Conservation (phyloP, 2,113 vertebrate genomes). For the Sialia sialis region DNA sequence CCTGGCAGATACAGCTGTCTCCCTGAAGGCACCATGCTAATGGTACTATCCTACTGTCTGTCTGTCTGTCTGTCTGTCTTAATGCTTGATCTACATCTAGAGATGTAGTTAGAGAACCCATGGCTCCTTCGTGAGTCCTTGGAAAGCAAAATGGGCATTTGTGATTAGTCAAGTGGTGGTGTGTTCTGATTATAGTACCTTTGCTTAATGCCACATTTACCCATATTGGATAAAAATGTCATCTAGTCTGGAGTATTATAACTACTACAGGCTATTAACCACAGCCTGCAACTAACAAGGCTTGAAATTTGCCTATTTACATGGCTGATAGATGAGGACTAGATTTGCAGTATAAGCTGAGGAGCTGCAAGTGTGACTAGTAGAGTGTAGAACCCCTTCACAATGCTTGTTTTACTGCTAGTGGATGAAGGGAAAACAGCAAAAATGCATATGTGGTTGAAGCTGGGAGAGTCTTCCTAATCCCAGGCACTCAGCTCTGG, state of each 20-base stretch:
- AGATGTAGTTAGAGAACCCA: not conserved
- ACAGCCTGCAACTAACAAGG: not conserved
- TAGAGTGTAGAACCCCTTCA: not conserved
- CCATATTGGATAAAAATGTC: not conserved
- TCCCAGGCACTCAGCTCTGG: not conserved
- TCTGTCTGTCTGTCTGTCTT: not conserved
- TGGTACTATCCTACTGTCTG: not conserved
- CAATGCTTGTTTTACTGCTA: not conserved
- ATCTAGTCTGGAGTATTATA: not conserved
- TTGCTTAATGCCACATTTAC: not conserved
- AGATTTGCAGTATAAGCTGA: not conserved
- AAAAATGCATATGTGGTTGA: not conserved
- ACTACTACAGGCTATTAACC: not conserved
- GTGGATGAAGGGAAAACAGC: not conserved
- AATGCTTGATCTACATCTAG: not conserved
- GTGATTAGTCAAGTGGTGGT: not conserved
- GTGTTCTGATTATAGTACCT: not conserved
- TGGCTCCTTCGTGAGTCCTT: not conserved
- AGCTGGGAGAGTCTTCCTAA: not conserved
- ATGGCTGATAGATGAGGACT: not conserved
- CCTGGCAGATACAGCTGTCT: not conserved
- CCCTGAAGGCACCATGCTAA: not conserved
- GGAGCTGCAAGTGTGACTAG: not conserved
- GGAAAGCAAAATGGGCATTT: not conserved
- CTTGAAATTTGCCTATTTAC: not conserved